Base-by-base conservation (phyloP, 2,113 vertebrate species). In the Bubo blakistoni region DNA sequence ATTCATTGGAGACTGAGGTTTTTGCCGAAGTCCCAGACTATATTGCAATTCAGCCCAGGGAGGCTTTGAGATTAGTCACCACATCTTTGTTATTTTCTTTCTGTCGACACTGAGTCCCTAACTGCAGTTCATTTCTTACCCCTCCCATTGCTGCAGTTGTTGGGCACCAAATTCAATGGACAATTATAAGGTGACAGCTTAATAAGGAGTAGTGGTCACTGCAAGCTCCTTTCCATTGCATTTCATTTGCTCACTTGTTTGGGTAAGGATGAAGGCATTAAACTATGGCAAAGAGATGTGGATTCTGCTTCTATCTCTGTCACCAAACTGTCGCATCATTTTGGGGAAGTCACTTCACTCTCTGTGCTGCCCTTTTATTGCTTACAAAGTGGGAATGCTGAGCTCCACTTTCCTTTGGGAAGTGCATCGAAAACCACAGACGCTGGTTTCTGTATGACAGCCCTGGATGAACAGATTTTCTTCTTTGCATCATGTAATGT, bases 71-170 rank as follows among this genome's bases (percentile, higher is more conserved):
- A 51, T 73, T 27, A 54, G 11, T 54, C 70, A 78, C 25, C 6
- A 6, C 13, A 19, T 22, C 20, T 88, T 88, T 85, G 30, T 58
- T 62, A 1, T 19, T 80, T 86, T 36, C 27, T 24, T 74, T 47
- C n/a, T 90, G 7, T 34, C 30, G 54, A 49, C 26, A 57, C 1
- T 0, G 2, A 55, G 13, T 51, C 17, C 4, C 27, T 18, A 6
- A 40, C 27, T 62, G 69, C 42, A 58, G 34, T 36, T 74, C 5
- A 20, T 13, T 70, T 74, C 59, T 88, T 70, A 55, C 17, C 11
- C 25, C 86, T 86, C 29, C 69, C 5, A 11, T 15, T 36, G 47
- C 27, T 89, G 34, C 15, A 25, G 14, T 52, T 55, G 47, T 38
- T 49, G 40, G 42, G 36, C 62, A 42, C 30, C 58, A 72, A 36